These are phyloP conservation scores for Calliphora vicina DNA, from an alignment of 1,140 invertebrate genomes.

Conservation along the genomic window DNA sequence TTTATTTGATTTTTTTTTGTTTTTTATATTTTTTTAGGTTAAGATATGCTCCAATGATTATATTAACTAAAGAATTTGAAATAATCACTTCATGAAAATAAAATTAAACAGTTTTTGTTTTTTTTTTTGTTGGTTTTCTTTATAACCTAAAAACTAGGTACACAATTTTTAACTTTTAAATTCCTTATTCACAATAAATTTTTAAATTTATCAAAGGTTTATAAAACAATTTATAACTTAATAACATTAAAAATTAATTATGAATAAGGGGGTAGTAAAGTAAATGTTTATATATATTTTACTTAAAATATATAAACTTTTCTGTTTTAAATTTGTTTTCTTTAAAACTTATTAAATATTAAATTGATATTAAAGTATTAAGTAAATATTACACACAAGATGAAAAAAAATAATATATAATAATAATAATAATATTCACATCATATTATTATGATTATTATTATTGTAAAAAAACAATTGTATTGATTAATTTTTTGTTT, in stretches of 20 bases:
- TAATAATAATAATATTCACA: neutral
- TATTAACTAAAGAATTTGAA: neutral
- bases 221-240: no score
- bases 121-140: neutral
- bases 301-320: slow-evolving; percentile 1
- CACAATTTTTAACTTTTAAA: slow-evolving; percentile 17
- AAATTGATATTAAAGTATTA: slow-evolving; percentile 53
- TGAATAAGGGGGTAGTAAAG: neutral
- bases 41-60: no score
- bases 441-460: neutral
- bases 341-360: slow-evolving; percentile 24
- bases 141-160: neutral
- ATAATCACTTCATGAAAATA: neutral
- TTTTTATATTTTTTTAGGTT: neutral
- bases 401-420: slow-evolving; percentile 7
- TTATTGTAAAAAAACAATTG: neutral
- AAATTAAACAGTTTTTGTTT: neutral
- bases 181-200: no score
- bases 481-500: neutral
- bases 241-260: neutral
- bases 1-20: neutral
- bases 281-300: neutral
- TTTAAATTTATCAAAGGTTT: no score
- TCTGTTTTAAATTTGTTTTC: neutral
- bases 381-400: slow-evolving; percentile 42